Evolutionary conservation across 2,113 vertebrate species (phyloP), one percentile per base, ranked within the genome.

Genomic region (Tretioscincus oriximinensis): DNA sequence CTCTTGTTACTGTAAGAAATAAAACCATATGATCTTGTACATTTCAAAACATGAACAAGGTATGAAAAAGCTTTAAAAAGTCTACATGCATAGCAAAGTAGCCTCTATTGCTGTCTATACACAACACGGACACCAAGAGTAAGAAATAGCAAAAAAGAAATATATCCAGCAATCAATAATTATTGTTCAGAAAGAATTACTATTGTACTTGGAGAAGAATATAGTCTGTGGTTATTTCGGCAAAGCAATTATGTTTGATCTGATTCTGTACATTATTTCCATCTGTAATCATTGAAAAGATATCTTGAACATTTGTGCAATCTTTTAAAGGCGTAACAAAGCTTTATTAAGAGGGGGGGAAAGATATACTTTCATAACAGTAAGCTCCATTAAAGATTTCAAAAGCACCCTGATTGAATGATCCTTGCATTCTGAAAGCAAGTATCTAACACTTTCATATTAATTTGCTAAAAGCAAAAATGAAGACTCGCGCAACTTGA

Each of bases 391-490:
- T 6, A 86, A 69, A 74, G 1, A 70, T 0, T 0, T 73, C 16
- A 88, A 80, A 60, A 0, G 0, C 1, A 76, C 16, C 71, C 18
- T 1, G 45, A 21, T n/a, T 80, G 29, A n/a, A 81, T 79, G 18
- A 61, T 7, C 78, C 10, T 7, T 76, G 41, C 5, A 49, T 79
- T 88, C 85, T 82, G 12, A n/a, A 88, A 71, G 63, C 83, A 87
- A 77, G 8, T 67, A 84, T 86, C 69, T 84, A 47, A 85, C 2
- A 77, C 80, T 84, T 75, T 85, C 76, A 72, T 77, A 69, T 82
- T 85, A 89, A 70, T 82, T 85, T 89, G 85, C 78, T 82, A 84
- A 79, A 81, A 72, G 78, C 82, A 80, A 29, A 20, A 85, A 81
- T 91, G 81, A 81, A 82, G 81, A 81, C 68, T 82, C 24, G 78